phyloP scores from a whole-genome alignment of 1,140 invertebrate genomes.

The Hirudo medicinalis region DNA sequence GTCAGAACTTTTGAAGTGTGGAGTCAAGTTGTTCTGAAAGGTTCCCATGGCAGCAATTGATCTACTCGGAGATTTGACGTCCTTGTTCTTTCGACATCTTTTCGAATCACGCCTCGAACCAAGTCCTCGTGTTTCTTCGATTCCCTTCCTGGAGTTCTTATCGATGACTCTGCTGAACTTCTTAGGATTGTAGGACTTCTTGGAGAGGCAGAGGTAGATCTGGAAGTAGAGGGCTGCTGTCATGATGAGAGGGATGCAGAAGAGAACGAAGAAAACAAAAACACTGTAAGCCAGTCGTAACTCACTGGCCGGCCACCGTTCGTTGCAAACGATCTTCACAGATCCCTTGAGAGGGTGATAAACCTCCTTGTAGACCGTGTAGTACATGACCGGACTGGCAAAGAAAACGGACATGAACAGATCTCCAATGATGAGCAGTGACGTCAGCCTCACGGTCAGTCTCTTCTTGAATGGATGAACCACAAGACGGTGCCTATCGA shows the following conservation, averaged over 20 bases:
- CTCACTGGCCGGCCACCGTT: slow-evolving; percentile 30
- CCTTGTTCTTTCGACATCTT: too few species aligned
- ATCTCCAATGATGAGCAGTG: slow-evolving; percentile 25
- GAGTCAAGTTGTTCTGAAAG: too few species aligned
- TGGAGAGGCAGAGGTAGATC: slow-evolving; percentile 32
- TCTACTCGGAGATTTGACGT: too few species aligned
- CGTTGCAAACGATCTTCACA: slow-evolving; percentile 31
- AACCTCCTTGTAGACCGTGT: slow-evolving; percentile 27
- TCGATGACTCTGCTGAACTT: slow-evolving; percentile 10
- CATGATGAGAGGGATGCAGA: slow-evolving; percentile 32
- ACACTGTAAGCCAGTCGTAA: slow-evolving; percentile 29
- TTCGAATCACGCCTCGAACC: too few species aligned
- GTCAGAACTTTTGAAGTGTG: too few species aligned
- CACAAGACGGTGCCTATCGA: slow-evolving; percentile 54
- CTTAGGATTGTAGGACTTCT: slow-evolving; percentile 15
- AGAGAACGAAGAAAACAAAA: slow-evolving; percentile 35
- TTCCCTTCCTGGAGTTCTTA: not conserved
- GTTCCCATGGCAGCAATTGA: too few species aligned
- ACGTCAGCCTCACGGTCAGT: slow-evolving; percentile 31
- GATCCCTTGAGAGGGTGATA: slow-evolving; percentile 26
- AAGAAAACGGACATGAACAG: slow-evolving; percentile 30
- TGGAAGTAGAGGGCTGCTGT: slow-evolving; percentile 33
- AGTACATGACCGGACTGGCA: slow-evolving; percentile 35
- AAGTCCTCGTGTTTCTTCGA: not conserved
- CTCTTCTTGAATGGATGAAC: slow-evolving; percentile 46